Evolutionary conservation across 2,797 vertebrate species (phyloP).

Genomic region (Rhabdomys pumilio): DNA sequence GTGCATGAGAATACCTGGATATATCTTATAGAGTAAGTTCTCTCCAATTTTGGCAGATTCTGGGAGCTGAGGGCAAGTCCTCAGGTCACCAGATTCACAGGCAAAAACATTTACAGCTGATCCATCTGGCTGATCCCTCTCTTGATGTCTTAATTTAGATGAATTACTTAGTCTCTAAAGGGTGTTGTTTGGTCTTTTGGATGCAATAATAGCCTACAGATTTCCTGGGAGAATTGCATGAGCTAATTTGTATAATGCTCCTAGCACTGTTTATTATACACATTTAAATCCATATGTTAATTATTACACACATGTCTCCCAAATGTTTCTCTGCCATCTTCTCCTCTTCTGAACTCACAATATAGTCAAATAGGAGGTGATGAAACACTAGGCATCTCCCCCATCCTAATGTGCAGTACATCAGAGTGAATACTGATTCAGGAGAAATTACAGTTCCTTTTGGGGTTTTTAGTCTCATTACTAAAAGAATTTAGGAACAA

Average conservation of each 20-base stretch:
- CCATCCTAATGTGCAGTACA: background rate
- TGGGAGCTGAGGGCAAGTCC: background rate
- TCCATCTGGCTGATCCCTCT: background rate
- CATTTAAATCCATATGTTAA: background rate
- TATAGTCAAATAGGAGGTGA: background rate
- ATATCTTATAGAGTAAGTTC: background rate
- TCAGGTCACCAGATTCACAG: background rate
- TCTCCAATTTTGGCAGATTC: background rate
- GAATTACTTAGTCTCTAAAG: constrained; percentile 39
- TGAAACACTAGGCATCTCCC: background rate
- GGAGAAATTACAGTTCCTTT: background rate
- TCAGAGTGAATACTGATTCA: background rate
- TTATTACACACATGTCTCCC: background rate
- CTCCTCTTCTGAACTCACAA: background rate
- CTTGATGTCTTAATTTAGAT: background rate
- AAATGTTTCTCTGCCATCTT: background rate
- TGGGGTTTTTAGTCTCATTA: background rate
- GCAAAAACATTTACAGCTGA: background rate
- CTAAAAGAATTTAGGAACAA: background rate
- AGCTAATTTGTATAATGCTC: constrained; percentile 9
- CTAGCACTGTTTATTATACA: background rate
- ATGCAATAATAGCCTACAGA: constrained; percentile 42
- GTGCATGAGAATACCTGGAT: too few relatives aligned
- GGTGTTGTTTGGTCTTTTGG: background rate
- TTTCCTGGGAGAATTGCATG: constrained; percentile 3